Evolutionary conservation across 2,113 vertebrate species (phyloP).

Genomic region (Pheucticus melanocephalus): DNA sequence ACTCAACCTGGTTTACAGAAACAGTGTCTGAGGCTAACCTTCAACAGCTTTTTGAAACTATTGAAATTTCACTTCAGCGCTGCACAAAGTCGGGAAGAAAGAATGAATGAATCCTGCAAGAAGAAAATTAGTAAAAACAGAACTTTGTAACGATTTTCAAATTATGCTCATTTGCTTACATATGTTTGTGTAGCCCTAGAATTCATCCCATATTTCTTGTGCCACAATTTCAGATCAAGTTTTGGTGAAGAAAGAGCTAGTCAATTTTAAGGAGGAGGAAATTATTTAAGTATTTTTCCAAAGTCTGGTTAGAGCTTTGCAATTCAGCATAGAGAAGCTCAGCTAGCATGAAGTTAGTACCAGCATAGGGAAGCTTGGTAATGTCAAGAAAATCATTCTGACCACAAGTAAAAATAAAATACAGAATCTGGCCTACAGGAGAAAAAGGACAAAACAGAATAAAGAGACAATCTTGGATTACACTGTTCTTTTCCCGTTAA

Average conservation of each 20-base stretch:
- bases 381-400: neutral
- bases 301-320: neutral
- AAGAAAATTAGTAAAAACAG: neutral
- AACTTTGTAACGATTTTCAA: neutral
- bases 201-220: neutral
- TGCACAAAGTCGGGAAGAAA: neutral
- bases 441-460: neutral
- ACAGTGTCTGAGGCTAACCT: neutral
- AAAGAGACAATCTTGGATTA: neutral
- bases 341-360: neutral
- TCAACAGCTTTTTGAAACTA: neutral
- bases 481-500: slow-evolving; percentile 20
- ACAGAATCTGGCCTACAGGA: neutral
- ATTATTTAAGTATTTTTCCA: neutral
- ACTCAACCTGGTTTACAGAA: neutral
- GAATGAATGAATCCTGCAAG: neutral
- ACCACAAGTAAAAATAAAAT: neutral
- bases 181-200: neutral
- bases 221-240: slow-evolving; percentile 12
- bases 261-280: slow-evolving; percentile 12
- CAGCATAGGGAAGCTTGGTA: neutral
- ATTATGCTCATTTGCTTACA: neutral
- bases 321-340: neutral
- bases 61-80: neutral
- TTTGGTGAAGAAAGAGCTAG: neutral